Evolutionary conservation across 2,113 vertebrate genomes (phyloP).

Genomic region (Notechis scutatus): DNA sequence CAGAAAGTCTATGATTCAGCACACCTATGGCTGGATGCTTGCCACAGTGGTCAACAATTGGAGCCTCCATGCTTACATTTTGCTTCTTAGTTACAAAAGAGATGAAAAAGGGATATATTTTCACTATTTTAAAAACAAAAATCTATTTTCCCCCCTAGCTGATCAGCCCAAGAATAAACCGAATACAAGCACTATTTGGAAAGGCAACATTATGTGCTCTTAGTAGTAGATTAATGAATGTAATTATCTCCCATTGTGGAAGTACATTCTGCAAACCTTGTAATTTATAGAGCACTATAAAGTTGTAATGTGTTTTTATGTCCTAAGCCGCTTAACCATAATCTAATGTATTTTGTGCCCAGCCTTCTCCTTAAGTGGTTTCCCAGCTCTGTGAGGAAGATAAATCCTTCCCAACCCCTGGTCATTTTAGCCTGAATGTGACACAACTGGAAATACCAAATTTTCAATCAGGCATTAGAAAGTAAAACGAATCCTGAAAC

Average conservation of each 20-base stretch:
- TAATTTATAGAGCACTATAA: constrained; percentile 77
- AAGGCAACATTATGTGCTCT: constrained; percentile 75
- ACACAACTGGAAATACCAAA: constrained; percentile 50
- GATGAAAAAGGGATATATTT: background rate
- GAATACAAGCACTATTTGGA: constrained; percentile 52
- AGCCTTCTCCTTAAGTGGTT: constrained; percentile 64
- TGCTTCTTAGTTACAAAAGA: background rate
- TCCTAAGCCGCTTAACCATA: constrained; percentile 79
- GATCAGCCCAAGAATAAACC: background rate
- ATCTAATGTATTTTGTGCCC: constrained; percentile 73
- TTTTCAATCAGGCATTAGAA: constrained; percentile 51
- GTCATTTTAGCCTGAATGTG: constrained; percentile 48
- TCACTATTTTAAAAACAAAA: background rate
- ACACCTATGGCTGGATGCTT: background rate
- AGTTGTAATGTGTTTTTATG: constrained; percentile 80
- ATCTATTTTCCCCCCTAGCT: constrained; percentile 44
- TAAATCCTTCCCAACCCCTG: constrained; percentile 48
- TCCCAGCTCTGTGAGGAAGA: constrained; percentile 52
- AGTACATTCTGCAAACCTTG: constrained; percentile 68
- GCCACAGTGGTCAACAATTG: background rate
- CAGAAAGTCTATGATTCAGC: background rate
- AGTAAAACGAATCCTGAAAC: constrained; percentile 55
- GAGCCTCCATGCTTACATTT: background rate
- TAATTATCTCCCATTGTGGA: constrained; percentile 75
- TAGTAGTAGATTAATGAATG: constrained; percentile 80